Percentiles rank a stretch among this genome's conserved stretches.
phyloP scores from a whole-genome alignment of 2,797 vertebrate species.

The Squalus acanthias region DNA sequence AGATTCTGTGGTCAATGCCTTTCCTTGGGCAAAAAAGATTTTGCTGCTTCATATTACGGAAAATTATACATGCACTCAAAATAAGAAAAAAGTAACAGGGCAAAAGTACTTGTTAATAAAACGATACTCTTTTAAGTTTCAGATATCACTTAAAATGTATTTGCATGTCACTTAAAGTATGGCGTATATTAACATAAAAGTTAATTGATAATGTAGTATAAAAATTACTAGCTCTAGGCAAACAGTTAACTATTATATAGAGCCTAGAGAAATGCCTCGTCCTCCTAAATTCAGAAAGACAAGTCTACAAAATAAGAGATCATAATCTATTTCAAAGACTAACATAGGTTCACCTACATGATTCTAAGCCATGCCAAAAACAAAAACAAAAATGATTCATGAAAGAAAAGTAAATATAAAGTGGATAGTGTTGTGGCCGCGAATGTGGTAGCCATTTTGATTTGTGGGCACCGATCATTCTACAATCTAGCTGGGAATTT shows the following conservation, averaged over 20 bases:
- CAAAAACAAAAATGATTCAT: neutral
- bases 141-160: constrained; percentile 11
- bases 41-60: constrained; percentile 10
- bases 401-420: neutral
- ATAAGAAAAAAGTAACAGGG: neutral
- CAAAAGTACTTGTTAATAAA: neutral
- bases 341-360: neutral
- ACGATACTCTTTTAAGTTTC: constrained; percentile 21
- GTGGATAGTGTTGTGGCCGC: neutral
- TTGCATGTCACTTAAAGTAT: constrained; percentile 26
- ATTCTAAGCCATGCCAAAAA: constrained; percentile 24
- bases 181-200: constrained; percentile 2
- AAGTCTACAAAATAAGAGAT: constrained; percentile 6
- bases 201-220: constrained; percentile 7
- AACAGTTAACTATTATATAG: constrained; percentile 36
- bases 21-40: neutral
- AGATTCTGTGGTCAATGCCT: neutral
- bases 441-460: neutral
- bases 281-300: neutral
- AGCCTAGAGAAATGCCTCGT: constrained; percentile 29
- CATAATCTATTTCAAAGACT: constrained; percentile 11
- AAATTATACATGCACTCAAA: constrained; percentile 3
- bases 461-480: neutral
- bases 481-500: neutral
- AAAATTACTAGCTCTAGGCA: constrained; percentile 28